phyloP scores from a whole-genome alignment of 92 coral and sea anemone genomes.

The Phenganax marumi region DNA sequence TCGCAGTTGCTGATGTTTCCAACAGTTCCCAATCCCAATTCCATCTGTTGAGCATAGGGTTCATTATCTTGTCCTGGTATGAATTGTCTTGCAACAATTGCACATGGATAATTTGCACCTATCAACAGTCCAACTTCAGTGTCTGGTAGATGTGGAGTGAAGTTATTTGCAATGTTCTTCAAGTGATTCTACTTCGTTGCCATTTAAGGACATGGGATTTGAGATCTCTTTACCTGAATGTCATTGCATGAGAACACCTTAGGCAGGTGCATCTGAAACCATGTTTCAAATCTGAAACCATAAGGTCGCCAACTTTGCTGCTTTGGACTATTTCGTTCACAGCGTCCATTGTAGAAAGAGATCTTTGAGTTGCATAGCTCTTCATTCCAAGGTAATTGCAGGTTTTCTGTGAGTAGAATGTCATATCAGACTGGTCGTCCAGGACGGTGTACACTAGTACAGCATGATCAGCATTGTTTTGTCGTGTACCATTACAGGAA shows the following conservation, averaged over 20 bases:
- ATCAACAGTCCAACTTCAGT: slow-evolving; percentile 61
- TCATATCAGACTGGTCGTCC: slow-evolving; percentile 59
- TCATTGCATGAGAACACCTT: slow-evolving; percentile 32
- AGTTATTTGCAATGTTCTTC: slow-evolving; percentile 23
- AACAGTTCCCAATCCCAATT: slow-evolving; percentile 61
- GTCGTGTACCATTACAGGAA: slow-evolving; percentile 58
- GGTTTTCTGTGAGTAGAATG: slow-evolving; percentile 36
- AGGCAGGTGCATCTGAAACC: slow-evolving; percentile 42
- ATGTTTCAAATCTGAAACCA: slow-evolving; percentile 38
- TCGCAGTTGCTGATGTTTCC: slow-evolving; percentile 11
- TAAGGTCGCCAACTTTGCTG: slow-evolving; percentile 48
- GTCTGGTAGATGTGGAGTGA: slow-evolving; percentile 47
- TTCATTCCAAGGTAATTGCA: slow-evolving; percentile 39
- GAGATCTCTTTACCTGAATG: slow-evolving; percentile 42
- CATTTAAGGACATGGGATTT: slow-evolving; percentile 49
- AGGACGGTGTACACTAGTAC: slow-evolving; percentile 53
- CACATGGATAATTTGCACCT: slow-evolving; percentile 59
- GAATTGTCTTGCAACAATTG: slow-evolving; percentile 58
- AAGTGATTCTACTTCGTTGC: slow-evolving; percentile 56
- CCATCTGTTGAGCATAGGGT: slow-evolving; percentile 56
- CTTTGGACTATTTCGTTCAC: slow-evolving; percentile 36
- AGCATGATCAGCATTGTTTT: slow-evolving; percentile 21
- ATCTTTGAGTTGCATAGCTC: slow-evolving; percentile 47
- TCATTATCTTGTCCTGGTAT: slow-evolving; percentile 51
- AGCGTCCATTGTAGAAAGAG: slow-evolving; percentile 52